Evolutionary conservation across 2,888 invertebrate species (phyloP).

Genomic region (Melitaea athalia): DNA sequence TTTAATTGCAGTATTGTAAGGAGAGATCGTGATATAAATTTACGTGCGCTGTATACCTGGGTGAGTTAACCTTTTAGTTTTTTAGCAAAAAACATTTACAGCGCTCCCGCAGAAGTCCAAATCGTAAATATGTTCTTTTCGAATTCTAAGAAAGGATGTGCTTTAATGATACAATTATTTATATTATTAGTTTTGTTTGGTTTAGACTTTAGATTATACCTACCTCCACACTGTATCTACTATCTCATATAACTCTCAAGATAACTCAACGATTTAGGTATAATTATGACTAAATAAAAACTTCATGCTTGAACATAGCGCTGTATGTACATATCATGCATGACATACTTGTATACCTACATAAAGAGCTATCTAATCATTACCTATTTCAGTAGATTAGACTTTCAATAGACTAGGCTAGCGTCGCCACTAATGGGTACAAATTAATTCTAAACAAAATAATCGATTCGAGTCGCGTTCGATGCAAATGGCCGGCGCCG

Average conservation of each 20-base stretch:
- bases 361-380: slow-evolving; percentile 10
- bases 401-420: slow-evolving; percentile 12
- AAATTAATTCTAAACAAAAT: slow-evolving; percentile 52
- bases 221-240: no score
- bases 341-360: slow-evolving; percentile 1
- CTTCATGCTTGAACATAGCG: no score
- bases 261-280: no score
- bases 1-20: slow-evolving; percentile 35
- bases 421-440: slow-evolving; percentile 45
- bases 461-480: slow-evolving; percentile 73
- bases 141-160: background rate
- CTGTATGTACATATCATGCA: background rate
- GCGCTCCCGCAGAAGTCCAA: background rate
- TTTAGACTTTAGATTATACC: no score
- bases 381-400: slow-evolving; percentile 6
- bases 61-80: slow-evolving; percentile 4
- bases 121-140: background rate
- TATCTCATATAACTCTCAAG: no score
- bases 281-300: no score
- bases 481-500: slow-evolving; percentile 80
- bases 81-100: background rate
- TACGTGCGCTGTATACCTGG: background rate
- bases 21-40: slow-evolving; percentile 9
- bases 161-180: background rate
- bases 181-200: no score